Evolutionary conservation across 2,888 invertebrate species (phyloP), one percentile per base, ranked within the genome.

Genomic region (Aspidapion aeneum): DNA sequence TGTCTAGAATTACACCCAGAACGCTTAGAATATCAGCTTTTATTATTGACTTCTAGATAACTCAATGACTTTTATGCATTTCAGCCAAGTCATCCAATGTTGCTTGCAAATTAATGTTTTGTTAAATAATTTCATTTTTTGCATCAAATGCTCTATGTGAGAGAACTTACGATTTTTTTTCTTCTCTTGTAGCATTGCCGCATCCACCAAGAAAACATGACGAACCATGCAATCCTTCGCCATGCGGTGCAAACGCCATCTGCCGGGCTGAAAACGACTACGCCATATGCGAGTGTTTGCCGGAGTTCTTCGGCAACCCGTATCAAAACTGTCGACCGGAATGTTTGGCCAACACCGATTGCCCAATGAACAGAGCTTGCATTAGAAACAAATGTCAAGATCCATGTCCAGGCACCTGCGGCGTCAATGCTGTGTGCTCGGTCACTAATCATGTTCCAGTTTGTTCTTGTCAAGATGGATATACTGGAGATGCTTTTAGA

Each of bases 341-440:
- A 79, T 95, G 95, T 77, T 82, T 94, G 1, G 87, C 90, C 48
- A 94, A 94, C 75, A 88, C 90, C 0, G 94, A 94, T 72, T 96
- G 95, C 78, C 84, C 92, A 0, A 87, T 90, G 69, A 87, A 91
- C 68, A 87, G 87, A 68, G 89, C 93, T 1, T 95, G 94, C 74
- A 89, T 91, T 71, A 86, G 88, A 59, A 92, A 90, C 68, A 90
- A 90, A 74, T 96, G 95, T 74, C 85, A 88, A 66, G 92, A 95
- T 79, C 94, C 94, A 49, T 93, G 93, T 74, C 84, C 88, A 49
- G 90, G 90, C 69, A 89, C 91, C 1, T 94, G 94, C 71, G 94
- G 94, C 48, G 80, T 93, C 16, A 91, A 90, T 70, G 92, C 95
- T 1, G 83, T 93, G 74, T 86, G 95, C 80, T 84, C 89, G 77